Conservation (phyloP, 2,888 invertebrate genomes). For the Orthosia gothica region DNA sequence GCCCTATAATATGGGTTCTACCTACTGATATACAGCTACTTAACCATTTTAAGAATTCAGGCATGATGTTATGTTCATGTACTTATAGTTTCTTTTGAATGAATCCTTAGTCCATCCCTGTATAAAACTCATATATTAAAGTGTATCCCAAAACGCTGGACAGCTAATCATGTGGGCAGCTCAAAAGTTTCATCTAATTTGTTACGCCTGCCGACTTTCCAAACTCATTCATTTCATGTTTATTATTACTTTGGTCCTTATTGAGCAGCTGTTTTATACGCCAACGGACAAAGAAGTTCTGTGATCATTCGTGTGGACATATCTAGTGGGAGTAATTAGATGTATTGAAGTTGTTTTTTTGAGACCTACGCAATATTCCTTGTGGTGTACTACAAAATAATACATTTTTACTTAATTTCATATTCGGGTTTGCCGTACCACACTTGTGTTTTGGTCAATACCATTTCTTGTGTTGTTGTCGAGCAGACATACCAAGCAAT, state of each 20-base stretch:
- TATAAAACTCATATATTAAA: slow-evolving; percentile 19
- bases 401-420: too few relatives aligned
- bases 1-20: too few relatives aligned
- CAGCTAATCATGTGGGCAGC: slow-evolving; percentile 23
- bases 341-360: background rate
- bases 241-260: slow-evolving; percentile 23
- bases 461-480: too few relatives aligned
- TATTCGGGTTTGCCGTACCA: too few relatives aligned
- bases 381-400: background rate
- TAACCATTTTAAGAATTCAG: too few relatives aligned
- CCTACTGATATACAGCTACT: too few relatives aligned
- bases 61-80: background rate
- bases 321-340: slow-evolving; percentile 12
- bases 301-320: slow-evolving; percentile 9
- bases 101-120: slow-evolving; percentile 2
- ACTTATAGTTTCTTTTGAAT: background rate
- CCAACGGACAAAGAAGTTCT: background rate
- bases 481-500: too few relatives aligned
- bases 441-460: too few relatives aligned
- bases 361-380: background rate
- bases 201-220: slow-evolving; percentile 17
- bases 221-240: slow-evolving; percentile 28
- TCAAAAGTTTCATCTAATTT: slow-evolving; percentile 43
- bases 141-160: background rate
- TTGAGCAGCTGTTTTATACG: background rate